Evolutionary conservation across 2,113 vertebrate species (phyloP).

Genomic region (Sander vitreus): DNA sequence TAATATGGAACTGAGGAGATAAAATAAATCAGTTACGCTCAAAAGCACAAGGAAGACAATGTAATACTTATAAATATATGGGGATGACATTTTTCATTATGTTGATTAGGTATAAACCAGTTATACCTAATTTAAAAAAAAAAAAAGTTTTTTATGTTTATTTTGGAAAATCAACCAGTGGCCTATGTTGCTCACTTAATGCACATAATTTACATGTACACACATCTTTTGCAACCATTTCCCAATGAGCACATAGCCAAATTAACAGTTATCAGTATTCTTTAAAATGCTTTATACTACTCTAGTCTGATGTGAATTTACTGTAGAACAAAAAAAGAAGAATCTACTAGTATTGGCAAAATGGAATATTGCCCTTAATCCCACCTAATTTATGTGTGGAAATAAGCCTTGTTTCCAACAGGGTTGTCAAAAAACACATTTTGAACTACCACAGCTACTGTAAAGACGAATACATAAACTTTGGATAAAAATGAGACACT

Average conservation of each 20-base stretch:
- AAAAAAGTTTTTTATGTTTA: background rate
- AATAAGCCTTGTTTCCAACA: background rate
- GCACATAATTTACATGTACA: background rate
- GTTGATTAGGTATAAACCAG: conserved; percentile 3
- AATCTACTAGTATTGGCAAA: background rate
- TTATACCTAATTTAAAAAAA: too few species aligned
- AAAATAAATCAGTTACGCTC: conserved; percentile 58
- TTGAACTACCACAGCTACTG: background rate
- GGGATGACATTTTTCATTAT: conserved; percentile 1
- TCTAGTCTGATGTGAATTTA: background rate
- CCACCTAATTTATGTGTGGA: background rate
- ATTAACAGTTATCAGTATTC: background rate
- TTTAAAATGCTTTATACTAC: background rate
- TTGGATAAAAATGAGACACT: background rate
- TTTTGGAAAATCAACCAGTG: background rate
- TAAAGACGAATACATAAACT: conserved; percentile 12
- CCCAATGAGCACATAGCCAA: background rate
- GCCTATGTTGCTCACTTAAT: background rate
- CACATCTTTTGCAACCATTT: background rate
- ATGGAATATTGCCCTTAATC: background rate
- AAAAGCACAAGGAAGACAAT: conserved; percentile 27
- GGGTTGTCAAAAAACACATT: background rate
- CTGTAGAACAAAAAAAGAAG: background rate
- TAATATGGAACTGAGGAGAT: conserved; percentile 58
- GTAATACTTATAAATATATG: conserved; percentile 22